These are phyloP conservation scores for Boloria euphrosyne DNA, from an alignment of 2,888 invertebrate genomes.

Conservation along the genomic window DNA sequence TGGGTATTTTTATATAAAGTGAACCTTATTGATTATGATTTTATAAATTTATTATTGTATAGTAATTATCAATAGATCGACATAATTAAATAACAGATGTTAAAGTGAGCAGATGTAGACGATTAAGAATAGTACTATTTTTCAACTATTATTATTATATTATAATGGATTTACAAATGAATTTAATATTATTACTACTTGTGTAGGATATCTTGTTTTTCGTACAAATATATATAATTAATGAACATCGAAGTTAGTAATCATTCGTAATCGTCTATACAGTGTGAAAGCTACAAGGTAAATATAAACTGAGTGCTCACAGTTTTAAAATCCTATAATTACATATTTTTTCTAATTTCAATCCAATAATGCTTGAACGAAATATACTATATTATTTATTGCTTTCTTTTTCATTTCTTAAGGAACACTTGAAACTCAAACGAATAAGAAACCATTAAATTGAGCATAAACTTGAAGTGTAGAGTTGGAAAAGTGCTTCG, in stretches of 20 bases:
- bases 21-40: slow-evolving; percentile 27
- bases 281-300: slow-evolving; percentile 21
- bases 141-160: too few species aligned
- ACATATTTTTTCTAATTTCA: slow-evolving; percentile 19
- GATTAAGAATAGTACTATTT: slow-evolving; percentile 8
- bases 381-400: slow-evolving; percentile 14
- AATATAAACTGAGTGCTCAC: slow-evolving; percentile 22
- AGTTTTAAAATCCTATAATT: slow-evolving; percentile 15
- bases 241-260: slow-evolving; percentile 8
- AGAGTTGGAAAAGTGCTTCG: slow-evolving; percentile 60
- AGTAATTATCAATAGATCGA: slow-evolving; percentile 28
- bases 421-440: slow-evolving; percentile 21
- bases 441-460: slow-evolving; percentile 34
- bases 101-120: slow-evolving; percentile 17
- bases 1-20: slow-evolving; percentile 22
- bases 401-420: slow-evolving; percentile 9
- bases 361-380: slow-evolving; percentile 15
- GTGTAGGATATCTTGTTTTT: too few species aligned
- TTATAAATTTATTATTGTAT: slow-evolving; percentile 25
- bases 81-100: slow-evolving; percentile 22
- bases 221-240: too few species aligned
- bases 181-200: too few species aligned
- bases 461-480: slow-evolving; percentile 58
- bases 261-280: slow-evolving; percentile 11
- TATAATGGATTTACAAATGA: too few species aligned